These are phyloP conservation scores for Ivindomyrus marchei DNA, from an alignment of 2,113 vertebrate genomes.

Conservation along the genomic window DNA sequence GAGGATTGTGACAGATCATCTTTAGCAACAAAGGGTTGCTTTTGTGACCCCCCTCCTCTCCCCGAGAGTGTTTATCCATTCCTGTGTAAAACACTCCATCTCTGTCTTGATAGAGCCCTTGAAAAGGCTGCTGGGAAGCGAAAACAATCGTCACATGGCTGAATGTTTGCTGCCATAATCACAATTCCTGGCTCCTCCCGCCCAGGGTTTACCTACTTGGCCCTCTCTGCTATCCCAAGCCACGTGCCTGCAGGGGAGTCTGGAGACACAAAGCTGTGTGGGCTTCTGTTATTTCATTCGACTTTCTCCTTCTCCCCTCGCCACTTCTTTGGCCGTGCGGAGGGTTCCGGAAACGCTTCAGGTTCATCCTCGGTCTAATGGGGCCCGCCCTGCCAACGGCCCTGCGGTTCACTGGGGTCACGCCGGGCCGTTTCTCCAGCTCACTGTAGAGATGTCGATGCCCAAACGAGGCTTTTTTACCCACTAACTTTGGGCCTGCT, in stretches of 20 bases:
- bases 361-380: neutral
- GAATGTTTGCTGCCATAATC: neutral
- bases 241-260: neutral
- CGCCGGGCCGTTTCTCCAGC: neutral
- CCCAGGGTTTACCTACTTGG: neutral
- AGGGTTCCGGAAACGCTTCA: neutral
- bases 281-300: neutral
- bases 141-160: slow-evolving; percentile 11
- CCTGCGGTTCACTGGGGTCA: neutral
- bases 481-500: neutral
- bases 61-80: slow-evolving; percentile 2
- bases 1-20: neutral
- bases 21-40: neutral
- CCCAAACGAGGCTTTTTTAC: neutral
- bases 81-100: neutral
- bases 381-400: neutral
- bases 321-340: neutral
- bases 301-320: neutral
- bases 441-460: neutral
- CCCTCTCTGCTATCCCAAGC: neutral
- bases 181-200: neutral
- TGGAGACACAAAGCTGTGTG: neutral
- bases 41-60: neutral
- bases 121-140: neutral
- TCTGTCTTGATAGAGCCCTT: slow-evolving; percentile 4